These are phyloP conservation scores for Xiphorhynchus elegans DNA, from an alignment of 2,113 vertebrate genomes.

Conservation along the genomic window DNA sequence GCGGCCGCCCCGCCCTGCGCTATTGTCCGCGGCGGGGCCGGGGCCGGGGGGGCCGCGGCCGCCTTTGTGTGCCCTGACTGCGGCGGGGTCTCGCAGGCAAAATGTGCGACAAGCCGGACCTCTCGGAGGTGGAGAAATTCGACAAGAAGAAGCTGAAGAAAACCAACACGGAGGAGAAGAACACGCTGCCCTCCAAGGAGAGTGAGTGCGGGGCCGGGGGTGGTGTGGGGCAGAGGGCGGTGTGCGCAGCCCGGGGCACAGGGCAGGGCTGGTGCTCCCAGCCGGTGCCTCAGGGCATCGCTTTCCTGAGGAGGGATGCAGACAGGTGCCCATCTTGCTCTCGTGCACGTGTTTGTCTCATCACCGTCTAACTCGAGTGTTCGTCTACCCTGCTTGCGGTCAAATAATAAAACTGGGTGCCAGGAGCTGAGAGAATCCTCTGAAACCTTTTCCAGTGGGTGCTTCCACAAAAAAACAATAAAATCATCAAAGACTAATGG, in stretches of 20 bases:
- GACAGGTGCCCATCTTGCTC: neutral
- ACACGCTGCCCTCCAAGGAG: constrained; percentile 79
- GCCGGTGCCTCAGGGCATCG: neutral
- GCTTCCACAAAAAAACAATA: neutral
- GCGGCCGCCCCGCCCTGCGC: neutral
- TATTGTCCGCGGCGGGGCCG: neutral
- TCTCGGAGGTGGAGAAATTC: constrained; percentile 85
- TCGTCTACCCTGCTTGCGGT: accelerated
- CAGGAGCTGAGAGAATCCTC: neutral
- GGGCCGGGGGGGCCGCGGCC: neutral
- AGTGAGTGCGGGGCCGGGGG: constrained; percentile 67
- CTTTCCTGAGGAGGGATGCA: neutral
- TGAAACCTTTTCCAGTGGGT: neutral
- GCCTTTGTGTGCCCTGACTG: constrained; percentile 22
- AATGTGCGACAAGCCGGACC: constrained; percentile 90
- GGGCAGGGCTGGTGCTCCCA: accelerated
- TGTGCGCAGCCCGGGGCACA: neutral
- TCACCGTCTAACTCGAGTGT: neutral
- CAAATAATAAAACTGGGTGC: neutral
- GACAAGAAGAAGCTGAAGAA: constrained; percentile 83
- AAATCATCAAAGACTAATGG: neutral
- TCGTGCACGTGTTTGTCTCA: neutral
- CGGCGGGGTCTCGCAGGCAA: constrained; percentile 47
- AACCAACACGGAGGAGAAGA: constrained; percentile 79
- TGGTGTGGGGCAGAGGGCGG: neutral